Evolutionary conservation across 2,888 invertebrate genomes (phyloP), one percentile per base, ranked within the genome.

Genomic region (Parasteatoda lunata): DNA sequence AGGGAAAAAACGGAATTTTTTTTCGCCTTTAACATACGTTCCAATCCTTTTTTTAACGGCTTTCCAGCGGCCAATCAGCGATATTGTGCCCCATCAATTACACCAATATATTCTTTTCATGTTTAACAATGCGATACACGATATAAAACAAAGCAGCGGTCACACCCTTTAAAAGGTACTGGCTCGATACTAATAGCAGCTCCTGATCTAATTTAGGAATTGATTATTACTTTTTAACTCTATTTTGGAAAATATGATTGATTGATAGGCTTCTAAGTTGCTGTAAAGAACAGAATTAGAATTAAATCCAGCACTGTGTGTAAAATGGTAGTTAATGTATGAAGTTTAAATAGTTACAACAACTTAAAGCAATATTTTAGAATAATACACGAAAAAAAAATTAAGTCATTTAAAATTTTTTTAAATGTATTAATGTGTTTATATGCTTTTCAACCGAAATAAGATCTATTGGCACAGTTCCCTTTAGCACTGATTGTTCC

Each of bases 121-220:
- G 77, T 68, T 76, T 77, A 82, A 82, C 82, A 76, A 82, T 64
- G 81, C 81, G 73, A 68, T 59, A 75, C 81, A 66, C 47, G 65
- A 13, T n/a, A 59, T 59, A 59, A 59, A n/a, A 9, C 8, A 59
- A 9, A 59, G n/a, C 59, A 59, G 4, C 13, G 52, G 72, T 72
- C 51, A 80, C 80, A 80, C 73, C 80, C 80, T n/a, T 47, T n/a
- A 13, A 59, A 59, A 59, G n/a, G 59, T 69, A 9, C 48, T 9
- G 8, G 45, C 69, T 11, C 9, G 47, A 48, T 47, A 69, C 45
- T 48, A 9, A 11, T 69, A 47, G 3, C 13, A 69, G 8, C 6
- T 8, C 9, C 47, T 4, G 2, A 48, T 69, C n/a, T 69, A 11
- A 6, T 30, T 13, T 45, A 5, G 9, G 30, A 45, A 47, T 45